Evolutionary conservation across 2,888 invertebrate species (phyloP).

Genomic region (Thymelicus lineola): DNA sequence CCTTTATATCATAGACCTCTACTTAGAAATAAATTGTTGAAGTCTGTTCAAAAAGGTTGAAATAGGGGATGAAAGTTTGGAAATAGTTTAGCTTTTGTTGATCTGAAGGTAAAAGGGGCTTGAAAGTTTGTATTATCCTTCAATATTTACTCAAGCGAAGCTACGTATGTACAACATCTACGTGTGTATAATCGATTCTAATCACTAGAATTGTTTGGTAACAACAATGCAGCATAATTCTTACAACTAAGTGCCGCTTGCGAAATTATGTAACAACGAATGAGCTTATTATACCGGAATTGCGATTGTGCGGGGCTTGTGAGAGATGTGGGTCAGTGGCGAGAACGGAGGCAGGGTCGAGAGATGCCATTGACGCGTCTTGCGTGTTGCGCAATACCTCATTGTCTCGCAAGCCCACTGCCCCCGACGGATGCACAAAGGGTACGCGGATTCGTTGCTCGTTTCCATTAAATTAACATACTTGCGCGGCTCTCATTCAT

Average conservation of each 20-base stretch:
- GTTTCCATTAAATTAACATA: slow-evolving; percentile 25
- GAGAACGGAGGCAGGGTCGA: slow-evolving; percentile 81
- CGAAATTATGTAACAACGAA: slow-evolving; percentile 64
- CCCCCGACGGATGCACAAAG: slow-evolving; percentile 40
- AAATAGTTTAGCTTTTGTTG: background rate
- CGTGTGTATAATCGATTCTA: too few relatives aligned
- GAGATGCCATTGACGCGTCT: slow-evolving; percentile 77
- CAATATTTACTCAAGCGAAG: too few relatives aligned
- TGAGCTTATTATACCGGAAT: slow-evolving; percentile 64
- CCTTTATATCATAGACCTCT: background rate
- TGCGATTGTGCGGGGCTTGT: slow-evolving; percentile 70
- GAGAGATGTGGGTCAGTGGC: slow-evolving; percentile 80
- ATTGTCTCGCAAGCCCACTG: slow-evolving; percentile 63
- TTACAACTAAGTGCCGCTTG: slow-evolving; percentile 47
- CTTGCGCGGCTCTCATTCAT: background rate
- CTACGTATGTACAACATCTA: too few relatives aligned
- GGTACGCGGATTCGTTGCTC: slow-evolving; percentile 10
- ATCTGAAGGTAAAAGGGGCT: too few relatives aligned
- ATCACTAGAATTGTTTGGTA: background rate
- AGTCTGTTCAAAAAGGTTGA: too few relatives aligned
- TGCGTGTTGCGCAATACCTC: slow-evolving; percentile 69
- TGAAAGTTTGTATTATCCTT: too few relatives aligned
- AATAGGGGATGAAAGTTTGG: background rate
- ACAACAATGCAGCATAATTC: background rate
- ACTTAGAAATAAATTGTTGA: background rate